Evolutionary conservation across 2,797 vertebrate species (phyloP), one percentile per base, ranked within the genome.

Genomic region (Balearica regulorum): DNA sequence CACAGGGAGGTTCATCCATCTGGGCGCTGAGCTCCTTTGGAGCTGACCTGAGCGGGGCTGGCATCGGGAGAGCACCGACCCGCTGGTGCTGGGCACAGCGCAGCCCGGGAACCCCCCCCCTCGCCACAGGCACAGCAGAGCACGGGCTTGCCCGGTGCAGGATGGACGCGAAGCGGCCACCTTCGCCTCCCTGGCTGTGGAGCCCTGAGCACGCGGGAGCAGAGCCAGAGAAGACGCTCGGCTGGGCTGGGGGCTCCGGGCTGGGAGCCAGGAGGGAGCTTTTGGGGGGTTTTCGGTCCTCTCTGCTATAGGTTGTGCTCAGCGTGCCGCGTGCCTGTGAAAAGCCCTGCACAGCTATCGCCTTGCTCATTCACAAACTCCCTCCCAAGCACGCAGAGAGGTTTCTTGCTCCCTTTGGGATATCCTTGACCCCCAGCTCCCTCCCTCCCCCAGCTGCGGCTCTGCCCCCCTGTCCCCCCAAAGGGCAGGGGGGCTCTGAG

Each of bases 291-390:
- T 58, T 83, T 78, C 14, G 22, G 12, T 28, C 13, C 35, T 66
- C 2, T 57, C 39, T 44, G 58, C 75, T 12, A 1, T 3, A 6
- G n/a, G n/a, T 1, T 46, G 61, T 46, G 76, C 46, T 61, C 49
- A 62, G 65, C 4, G 11, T 55, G 28, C 43, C 0, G 0, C 0
- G 5, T 19, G 69, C 35, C 69, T 6, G 0, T 0, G 3, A 22
- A 22, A 62, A 55, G 3, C 44, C 29, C 53, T 3, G 11, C 4
- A 3, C 4, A 6, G 26, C 20, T 53, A 2, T 8, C 0, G 0
- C 0, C 1, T 0, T 0, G 8, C 55, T 53, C 37, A 7, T 2
- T 37, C 46, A 4, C 58, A 57, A 17, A 8, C 64, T 49, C 57
- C 48, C 14, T 25, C 28, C 19, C 7, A 6, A 4, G 14, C 35